Conservation (phyloP, 2,888 invertebrate genomes). For the Gymnoscelis rufifasciata region DNA sequence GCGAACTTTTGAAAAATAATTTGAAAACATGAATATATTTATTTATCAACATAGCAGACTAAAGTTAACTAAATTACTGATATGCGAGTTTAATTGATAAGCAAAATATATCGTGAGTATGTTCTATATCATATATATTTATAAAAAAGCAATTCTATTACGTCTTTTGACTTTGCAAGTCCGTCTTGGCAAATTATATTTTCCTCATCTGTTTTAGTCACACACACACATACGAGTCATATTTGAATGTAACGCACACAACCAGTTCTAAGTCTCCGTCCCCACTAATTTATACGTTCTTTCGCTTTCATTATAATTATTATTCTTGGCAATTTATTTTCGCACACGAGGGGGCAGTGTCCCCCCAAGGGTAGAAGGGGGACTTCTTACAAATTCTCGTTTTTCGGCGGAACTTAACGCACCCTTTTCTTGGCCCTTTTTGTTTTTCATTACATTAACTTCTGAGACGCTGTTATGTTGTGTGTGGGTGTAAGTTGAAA, state of each 20-base stretch:
- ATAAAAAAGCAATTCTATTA: no score
- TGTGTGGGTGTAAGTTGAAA: constrained; percentile 57
- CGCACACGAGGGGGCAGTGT: constrained; percentile 75
- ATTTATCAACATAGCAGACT: no score
- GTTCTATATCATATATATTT: no score
- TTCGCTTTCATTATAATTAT: constrained; percentile 80
- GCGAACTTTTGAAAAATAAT: no score
- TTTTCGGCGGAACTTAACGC: constrained; percentile 78
- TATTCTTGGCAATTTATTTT: constrained; percentile 80
- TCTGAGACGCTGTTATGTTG: constrained; percentile 73
- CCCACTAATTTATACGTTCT: constrained; percentile 80
- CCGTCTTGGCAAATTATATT: no score
- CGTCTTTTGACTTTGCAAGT: no score
- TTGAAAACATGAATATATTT: no score
- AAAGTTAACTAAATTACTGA: no score
- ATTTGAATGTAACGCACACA: constrained; percentile 44
- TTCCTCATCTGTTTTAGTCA: constrained; percentile 7
- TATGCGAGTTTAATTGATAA: no score
- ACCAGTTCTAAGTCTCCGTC: constrained; percentile 63
- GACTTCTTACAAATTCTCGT: constrained; percentile 78
- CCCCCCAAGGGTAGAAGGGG: constrained; percentile 54
- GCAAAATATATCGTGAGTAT: no score
- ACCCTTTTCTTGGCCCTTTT: constrained; percentile 80
- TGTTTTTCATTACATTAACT: constrained; percentile 80
- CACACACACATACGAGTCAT: constrained; percentile 23